Base-by-base conservation (phyloP, 2,113 vertebrate genomes). In the Triplophysa rosa region DNA sequence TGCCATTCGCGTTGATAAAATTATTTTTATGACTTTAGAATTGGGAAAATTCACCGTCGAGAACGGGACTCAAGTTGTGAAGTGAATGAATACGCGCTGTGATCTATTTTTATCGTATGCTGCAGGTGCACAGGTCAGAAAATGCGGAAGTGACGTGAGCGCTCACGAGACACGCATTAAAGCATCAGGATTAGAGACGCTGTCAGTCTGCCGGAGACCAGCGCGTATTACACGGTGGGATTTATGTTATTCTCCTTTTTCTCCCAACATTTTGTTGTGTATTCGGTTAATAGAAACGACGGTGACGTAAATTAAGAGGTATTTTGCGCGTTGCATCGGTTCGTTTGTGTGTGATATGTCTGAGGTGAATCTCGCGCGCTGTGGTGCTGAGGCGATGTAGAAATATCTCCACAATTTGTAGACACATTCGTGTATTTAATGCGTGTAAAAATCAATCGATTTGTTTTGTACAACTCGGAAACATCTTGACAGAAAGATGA, bases 111-210 rank as follows among this genome's bases (percentile, higher is more conserved):
- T 77, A 77, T 52, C 73, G 62, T 19, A 8, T 17, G 24, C 45
- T 84, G 90, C 92, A 92, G 91, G 91, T 92, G 89, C 79, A 83
- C 65, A 47, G 77, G 24, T 79, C 64, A 70, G 64, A 80, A 33
- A 71, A 78, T 58, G 85, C 89, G 90, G 91, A 93, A 85, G 89
- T 93, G 90, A 93, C 92, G 91, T 13, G 1, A 0, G 67, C 65
- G 85, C 88, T 89, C 88, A 80, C 86, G 64, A 79, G 84, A 83
- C 80, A 17, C 66, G 77, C 84, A 83, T 86, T 84, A 86, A 83
- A 87, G 72, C 89, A 83, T 83, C 84, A 76, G 73, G 71, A 84
- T 84, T 77, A 83, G 81, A 87, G 83, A 64, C 12, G 71, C 8
- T 9, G 52, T 13, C 40, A 26, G 80, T 66, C 56, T 23, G n/a